These are phyloP conservation scores for Raja brachyura DNA, from an alignment of 2,113 vertebrate species.

Conservation along the genomic window DNA sequence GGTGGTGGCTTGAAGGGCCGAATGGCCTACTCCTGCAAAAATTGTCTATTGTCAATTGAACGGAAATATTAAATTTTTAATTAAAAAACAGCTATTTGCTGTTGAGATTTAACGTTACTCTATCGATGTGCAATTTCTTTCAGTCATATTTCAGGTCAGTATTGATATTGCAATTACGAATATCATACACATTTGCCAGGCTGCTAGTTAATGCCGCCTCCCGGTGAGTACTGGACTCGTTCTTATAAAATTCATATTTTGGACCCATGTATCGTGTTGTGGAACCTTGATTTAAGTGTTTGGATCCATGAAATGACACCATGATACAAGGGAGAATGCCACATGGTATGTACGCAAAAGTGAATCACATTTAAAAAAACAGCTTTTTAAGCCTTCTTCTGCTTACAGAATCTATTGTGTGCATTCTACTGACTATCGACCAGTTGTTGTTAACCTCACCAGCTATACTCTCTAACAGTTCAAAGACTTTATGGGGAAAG, in stretches of 20 bases:
- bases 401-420: not conserved
- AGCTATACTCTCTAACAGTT: not conserved
- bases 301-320: not conserved
- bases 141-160: not conserved
- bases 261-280: not conserved
- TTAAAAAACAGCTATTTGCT: not conserved
- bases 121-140: not conserved
- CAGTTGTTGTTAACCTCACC: constrained; percentile 22
- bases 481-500: constrained; percentile 30
- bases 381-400: not conserved
- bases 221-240: not conserved
- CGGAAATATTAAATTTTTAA: not conserved
- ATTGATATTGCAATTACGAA: not conserved
- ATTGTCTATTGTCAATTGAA: too few species aligned
- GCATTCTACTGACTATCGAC: not conserved
- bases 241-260: not conserved
- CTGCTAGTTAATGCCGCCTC: not conserved
- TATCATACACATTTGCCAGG: not conserved
- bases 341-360: not conserved
- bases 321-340: not conserved
- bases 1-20: too few species aligned
- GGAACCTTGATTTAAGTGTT: not conserved
- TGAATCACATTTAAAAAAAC: not conserved
- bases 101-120: not conserved
- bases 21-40: too few species aligned